phyloP scores from a whole-genome alignment of 1,140 invertebrate genomes.

The Arion vulgaris region DNA sequence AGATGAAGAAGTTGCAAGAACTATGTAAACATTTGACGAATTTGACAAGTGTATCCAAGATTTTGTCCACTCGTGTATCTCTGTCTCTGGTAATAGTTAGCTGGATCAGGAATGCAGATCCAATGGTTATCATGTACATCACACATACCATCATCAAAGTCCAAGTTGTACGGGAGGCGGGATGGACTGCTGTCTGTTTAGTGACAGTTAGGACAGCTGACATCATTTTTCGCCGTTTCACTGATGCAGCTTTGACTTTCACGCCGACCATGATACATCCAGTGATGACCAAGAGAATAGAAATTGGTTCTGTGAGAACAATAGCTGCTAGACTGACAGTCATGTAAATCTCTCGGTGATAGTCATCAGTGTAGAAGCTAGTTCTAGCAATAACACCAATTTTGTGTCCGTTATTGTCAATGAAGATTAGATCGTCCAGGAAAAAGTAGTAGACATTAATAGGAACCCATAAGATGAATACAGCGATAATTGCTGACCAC shows the following conservation, averaged over 20 bases:
- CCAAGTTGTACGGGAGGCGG: conserved; percentile 5
- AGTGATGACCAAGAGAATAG: not conserved
- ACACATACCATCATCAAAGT: conserved; percentile 12
- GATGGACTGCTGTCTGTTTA: not conserved
- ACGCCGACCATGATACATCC: conserved; percentile 20
- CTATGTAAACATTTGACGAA: conserved; percentile 21
- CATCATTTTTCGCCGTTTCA: conserved; percentile 8
- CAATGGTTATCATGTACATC: conserved; percentile 12
- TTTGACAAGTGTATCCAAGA: not conserved
- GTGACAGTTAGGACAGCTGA: not conserved
- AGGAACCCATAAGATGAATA: conserved; percentile 10
- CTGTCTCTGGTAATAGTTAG: not conserved
- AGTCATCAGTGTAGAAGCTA: not conserved
- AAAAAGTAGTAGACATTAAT: conserved; percentile 27
- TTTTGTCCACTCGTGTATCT: not conserved
- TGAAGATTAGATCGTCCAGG: conserved; percentile 4
- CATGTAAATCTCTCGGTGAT: not conserved
- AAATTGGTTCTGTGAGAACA: conserved; percentile 13
- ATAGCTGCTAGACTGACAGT: not conserved
- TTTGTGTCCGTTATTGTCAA: too few species aligned
- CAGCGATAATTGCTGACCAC: not conserved
- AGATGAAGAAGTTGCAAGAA: conserved; percentile 28
- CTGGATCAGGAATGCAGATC: not conserved
- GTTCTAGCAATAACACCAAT: not conserved
- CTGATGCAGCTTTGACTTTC: not conserved